Conservation (phyloP, 2,113 vertebrate genomes). For the Malurus cyaneus region DNA sequence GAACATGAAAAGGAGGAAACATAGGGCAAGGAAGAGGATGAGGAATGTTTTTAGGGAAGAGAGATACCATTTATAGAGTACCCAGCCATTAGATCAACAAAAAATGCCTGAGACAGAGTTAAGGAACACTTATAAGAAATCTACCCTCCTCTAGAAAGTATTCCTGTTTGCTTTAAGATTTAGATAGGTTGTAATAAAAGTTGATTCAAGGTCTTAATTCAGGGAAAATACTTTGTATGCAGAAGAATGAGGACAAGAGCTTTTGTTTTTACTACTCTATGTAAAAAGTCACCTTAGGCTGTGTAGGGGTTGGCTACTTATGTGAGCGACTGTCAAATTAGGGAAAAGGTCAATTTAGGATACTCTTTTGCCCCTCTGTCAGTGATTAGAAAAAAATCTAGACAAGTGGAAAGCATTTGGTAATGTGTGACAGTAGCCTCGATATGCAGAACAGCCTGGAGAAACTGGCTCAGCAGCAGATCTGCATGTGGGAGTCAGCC, state of each 20-base stretch:
- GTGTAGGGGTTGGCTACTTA: neutral
- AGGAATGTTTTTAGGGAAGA: neutral
- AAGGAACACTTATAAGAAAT: neutral
- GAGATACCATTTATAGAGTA: neutral
- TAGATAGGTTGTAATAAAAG: neutral
- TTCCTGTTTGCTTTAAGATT: neutral
- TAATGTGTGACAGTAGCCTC: neutral
- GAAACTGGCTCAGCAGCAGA: neutral
- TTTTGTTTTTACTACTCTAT: neutral
- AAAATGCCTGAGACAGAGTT: neutral
- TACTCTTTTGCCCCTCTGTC: neutral
- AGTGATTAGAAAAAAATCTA: neutral
- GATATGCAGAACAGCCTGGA: neutral
- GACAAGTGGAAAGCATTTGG: neutral
- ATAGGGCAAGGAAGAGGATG: neutral
- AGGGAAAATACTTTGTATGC: neutral
- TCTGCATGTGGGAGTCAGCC: slow-evolving; percentile 6
- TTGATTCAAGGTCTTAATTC: neutral
- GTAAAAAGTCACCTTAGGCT: neutral
- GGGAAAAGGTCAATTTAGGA: neutral
- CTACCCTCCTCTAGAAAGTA: neutral
- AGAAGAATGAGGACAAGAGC: neutral
- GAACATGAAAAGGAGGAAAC: neutral
- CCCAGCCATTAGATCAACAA: neutral
- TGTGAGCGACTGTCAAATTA: neutral